phyloP scores from a whole-genome alignment of 2,797 vertebrate species.

The Myripristis murdjan region DNA sequence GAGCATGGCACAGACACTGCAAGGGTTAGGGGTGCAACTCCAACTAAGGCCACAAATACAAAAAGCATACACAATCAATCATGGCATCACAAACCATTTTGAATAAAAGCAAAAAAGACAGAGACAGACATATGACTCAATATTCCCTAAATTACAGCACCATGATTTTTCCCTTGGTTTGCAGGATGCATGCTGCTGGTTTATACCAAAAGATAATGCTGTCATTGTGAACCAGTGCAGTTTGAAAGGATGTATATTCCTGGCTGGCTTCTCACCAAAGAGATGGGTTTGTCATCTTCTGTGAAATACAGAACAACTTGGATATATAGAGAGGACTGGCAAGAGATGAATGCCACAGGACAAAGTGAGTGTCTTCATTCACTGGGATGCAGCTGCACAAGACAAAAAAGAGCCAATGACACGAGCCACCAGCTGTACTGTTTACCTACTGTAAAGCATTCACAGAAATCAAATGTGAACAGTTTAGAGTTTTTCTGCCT shows the following conservation, averaged over 20 bases:
- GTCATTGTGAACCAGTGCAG: not conserved
- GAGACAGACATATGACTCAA: not conserved
- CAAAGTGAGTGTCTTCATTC: not conserved
- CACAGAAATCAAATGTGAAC: not conserved
- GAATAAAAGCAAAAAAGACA: too few species aligned
- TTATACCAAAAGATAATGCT: not conserved
- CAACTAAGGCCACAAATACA: not conserved
- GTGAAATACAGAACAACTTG: not conserved
- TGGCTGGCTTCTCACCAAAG: too few species aligned
- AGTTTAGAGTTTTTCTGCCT: too few species aligned
- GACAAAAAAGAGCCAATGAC: not conserved
- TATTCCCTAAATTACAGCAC: not conserved
- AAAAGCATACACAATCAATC: too few species aligned
- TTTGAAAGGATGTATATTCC: not conserved
- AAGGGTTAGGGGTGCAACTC: not conserved
- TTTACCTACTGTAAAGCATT: too few species aligned
- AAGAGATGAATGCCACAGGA: not conserved
- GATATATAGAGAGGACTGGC: not conserved
- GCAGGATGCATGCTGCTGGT: not conserved
- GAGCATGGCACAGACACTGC: not conserved
- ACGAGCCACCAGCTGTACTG: too few species aligned
- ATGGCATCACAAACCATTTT: not conserved
- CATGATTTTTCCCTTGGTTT: not conserved
- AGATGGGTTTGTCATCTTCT: too few species aligned
- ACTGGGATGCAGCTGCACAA: not conserved